These are phyloP conservation scores for Lypha dubia DNA, from an alignment of 2,888 invertebrate genomes.

Conservation along the genomic window DNA sequence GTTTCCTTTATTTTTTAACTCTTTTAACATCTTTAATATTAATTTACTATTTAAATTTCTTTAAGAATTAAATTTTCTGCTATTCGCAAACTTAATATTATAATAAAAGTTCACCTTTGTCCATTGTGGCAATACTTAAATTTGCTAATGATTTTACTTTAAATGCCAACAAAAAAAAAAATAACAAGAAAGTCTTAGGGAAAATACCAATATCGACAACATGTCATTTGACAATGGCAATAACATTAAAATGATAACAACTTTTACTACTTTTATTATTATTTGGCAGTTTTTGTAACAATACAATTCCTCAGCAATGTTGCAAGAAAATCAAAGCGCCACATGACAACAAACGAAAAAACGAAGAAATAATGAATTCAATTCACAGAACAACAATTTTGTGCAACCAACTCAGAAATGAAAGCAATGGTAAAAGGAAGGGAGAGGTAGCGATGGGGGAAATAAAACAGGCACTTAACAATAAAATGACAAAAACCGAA, in stretches of 20 bases:
- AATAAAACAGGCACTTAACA: constrained; percentile 56
- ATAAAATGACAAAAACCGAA: constrained; percentile 56
- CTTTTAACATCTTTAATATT: not conserved
- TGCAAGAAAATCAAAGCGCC: constrained; percentile 68
- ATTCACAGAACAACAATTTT: constrained; percentile 41
- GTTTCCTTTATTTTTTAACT: too few relatives aligned
- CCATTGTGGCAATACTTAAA: constrained; percentile 19
- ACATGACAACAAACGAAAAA: constrained; percentile 51
- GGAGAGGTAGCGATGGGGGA: too few relatives aligned
- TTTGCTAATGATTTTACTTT: constrained; percentile 57
- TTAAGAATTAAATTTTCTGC: not conserved
- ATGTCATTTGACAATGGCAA: constrained; percentile 69
- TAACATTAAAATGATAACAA: constrained; percentile 72
- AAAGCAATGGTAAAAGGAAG: constrained; percentile 13
- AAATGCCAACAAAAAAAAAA: constrained; percentile 39
- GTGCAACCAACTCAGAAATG: constrained; percentile 49
- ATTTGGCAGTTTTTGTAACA: constrained; percentile 60
- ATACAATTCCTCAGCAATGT: constrained; percentile 59
- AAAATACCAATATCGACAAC: constrained; percentile 60
- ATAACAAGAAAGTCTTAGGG: constrained; percentile 17
- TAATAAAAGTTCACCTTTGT: constrained; percentile 45
- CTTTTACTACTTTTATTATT: constrained; percentile 72
- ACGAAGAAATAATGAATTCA: constrained; percentile 15
- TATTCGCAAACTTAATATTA: constrained; percentile 6
- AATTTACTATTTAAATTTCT: not conserved